Percentiles rank a stretch among this genome's conserved stretches.
Conservation (phyloP, 1,140 invertebrate genomes). For the Drosophila lacteicornis region DNA sequence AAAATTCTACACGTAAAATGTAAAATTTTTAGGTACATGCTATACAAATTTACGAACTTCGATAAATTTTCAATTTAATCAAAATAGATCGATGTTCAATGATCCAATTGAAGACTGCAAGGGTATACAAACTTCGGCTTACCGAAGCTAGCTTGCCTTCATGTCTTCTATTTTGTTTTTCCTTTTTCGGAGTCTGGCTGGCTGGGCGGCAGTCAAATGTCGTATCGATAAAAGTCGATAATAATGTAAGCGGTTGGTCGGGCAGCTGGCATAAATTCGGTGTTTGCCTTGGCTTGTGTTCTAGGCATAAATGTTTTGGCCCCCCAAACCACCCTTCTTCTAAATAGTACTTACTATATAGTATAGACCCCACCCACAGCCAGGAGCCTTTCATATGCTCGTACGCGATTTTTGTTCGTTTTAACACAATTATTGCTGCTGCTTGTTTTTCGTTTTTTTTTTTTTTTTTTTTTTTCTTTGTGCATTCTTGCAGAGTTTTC, state of each 20-base stretch:
- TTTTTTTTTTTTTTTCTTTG: neutral
- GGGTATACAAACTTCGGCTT: no score
- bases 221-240: conserved; percentile 72
- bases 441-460: conserved; percentile 1
- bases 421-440: conserved; percentile 42
- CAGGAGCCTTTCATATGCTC: conserved; percentile 27
- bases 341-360: conserved; percentile 1
- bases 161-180: neutral
- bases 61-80: no score
- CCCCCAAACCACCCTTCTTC: neutral
- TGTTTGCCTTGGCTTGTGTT: conserved; percentile 34
- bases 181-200: no score
- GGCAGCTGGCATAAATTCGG: conserved; percentile 63
- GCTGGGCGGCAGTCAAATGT: conserved; percentile 60
- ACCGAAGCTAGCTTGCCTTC: no score
- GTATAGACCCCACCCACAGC: conserved; percentile 30
- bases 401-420: conserved; percentile 17
- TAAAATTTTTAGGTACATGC: no score
- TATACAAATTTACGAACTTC: no score
- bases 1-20: no score
- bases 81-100: no score
- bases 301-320: conserved; percentile 53
- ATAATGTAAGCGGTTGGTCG: conserved; percentile 48
- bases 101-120: no score
- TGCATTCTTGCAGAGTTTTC: conserved; percentile 22